phyloP scores from a whole-genome alignment of 23 tunicate genomes.

The Diplosoma virens region DNA sequence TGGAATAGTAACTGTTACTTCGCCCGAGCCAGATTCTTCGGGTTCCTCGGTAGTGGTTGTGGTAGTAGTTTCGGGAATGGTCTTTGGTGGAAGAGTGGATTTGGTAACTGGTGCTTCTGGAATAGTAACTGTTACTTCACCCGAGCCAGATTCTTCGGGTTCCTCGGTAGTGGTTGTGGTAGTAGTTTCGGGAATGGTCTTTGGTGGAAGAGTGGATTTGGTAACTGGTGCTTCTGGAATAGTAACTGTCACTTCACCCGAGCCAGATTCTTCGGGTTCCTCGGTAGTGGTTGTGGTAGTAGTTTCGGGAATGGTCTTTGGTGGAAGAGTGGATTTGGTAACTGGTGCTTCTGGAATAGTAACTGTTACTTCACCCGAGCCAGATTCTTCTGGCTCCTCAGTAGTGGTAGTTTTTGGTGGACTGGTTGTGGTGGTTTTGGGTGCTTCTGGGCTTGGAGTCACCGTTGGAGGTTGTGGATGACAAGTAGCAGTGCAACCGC shows the following conservation, averaged over 20 bases:
- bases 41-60: constrained; percentile 43
- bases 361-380: constrained; percentile 50
- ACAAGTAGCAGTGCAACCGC: constrained; percentile 69
- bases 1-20: constrained; percentile 15
- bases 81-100: constrained; percentile 29
- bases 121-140: constrained; percentile 24
- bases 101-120: constrained; percentile 56
- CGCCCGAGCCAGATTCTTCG: constrained; percentile 68
- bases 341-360: constrained; percentile 48
- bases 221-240: constrained; percentile 47
- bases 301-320: constrained; percentile 31
- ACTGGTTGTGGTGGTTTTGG: constrained; percentile 44
- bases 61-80: constrained; percentile 57
- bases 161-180: constrained; percentile 42
- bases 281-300: constrained; percentile 37
- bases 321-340: constrained; percentile 38
- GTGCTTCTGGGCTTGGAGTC: constrained; percentile 30
- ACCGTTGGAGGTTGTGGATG: constrained; percentile 41
- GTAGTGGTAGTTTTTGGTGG: constrained; percentile 40
- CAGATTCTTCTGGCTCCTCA: constrained; percentile 57
- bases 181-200: constrained; percentile 40
- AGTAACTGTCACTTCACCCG: constrained; percentile 46
- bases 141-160: constrained; percentile 37
- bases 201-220: constrained; percentile 42
- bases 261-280: constrained; percentile 47